These are phyloP conservation scores for Saimiri boliviensis DNA, from an alignment of 2,113 vertebrate species.

Conservation along the genomic window DNA sequence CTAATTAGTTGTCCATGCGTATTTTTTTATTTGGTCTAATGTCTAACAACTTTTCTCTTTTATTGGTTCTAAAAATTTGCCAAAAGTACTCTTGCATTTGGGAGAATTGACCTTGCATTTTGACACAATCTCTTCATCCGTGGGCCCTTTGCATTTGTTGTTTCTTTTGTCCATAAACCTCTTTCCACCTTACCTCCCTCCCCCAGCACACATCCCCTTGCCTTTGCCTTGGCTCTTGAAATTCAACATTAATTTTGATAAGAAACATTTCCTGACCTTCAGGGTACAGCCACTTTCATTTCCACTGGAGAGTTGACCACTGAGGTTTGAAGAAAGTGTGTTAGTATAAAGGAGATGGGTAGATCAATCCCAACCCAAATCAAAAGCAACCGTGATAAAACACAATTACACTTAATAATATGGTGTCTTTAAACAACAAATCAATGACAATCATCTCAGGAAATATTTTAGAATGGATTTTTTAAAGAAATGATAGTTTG, in stretches of 20 bases:
- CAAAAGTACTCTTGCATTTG: neutral
- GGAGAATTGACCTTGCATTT: neutral
- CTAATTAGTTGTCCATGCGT: neutral
- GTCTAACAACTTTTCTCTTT: neutral
- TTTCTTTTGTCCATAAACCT: neutral
- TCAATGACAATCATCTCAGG: neutral
- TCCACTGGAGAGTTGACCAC: neutral
- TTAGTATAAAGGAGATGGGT: neutral
- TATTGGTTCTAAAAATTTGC: neutral
- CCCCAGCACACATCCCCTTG: neutral
- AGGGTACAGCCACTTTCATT: neutral
- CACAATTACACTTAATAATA: neutral
- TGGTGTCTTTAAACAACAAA: neutral
- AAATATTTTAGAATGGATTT: neutral
- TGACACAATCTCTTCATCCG: neutral
- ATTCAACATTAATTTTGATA: neutral
- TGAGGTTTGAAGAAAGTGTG: neutral
- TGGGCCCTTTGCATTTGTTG: neutral
- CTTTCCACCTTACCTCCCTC: rapidly evolving
- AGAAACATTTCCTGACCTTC: neutral
- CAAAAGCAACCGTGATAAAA: neutral
- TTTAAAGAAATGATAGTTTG: neutral
- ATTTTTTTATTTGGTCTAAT: neutral
- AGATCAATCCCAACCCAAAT: neutral
- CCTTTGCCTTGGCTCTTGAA: neutral